Evolutionary conservation across 2,888 invertebrate genomes (phyloP).

Genomic region (Drosophila aldrichi): DNA sequence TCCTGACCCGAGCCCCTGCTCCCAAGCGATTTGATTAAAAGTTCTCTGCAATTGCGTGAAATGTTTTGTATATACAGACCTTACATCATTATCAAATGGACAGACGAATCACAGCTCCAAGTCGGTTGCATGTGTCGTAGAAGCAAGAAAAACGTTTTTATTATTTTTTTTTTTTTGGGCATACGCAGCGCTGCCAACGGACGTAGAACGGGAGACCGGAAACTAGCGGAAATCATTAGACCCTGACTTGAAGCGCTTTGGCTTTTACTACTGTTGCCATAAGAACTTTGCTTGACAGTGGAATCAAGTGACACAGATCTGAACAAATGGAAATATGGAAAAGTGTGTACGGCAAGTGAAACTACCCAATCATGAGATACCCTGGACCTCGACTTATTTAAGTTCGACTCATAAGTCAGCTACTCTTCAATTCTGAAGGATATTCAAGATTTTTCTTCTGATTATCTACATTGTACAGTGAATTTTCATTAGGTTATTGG

Average conservation of each 20-base stretch:
- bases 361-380: neutral
- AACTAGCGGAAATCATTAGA: constrained; percentile 79
- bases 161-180: constrained; percentile 13
- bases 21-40: constrained; percentile 57
- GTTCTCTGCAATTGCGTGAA: constrained; percentile 24
- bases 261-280: constrained; percentile 42
- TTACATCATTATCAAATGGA: constrained; percentile 20
- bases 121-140: constrained; percentile 43
- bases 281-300: constrained; percentile 59
- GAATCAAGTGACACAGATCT: neutral
- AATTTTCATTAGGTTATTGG: too few species aligned
- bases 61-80: constrained; percentile 27
- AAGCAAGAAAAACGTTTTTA: constrained; percentile 11
- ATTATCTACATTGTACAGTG: too few species aligned
- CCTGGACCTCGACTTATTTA: neutral
- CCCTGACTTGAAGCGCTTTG: constrained; percentile 65
- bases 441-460: too few species aligned
- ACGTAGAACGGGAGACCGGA: constrained; percentile 60
- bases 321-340: neutral
- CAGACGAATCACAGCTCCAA: constrained; percentile 27
- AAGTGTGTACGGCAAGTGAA: too few species aligned
- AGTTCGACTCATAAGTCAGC: too few species aligned
- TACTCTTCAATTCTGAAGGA: too few species aligned
- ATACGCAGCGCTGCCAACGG: constrained; percentile 47
- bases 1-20: constrained; percentile 28